phyloP scores from a whole-genome alignment of 2,797 vertebrate species.

The Hippoglossus hippoglossus region DNA sequence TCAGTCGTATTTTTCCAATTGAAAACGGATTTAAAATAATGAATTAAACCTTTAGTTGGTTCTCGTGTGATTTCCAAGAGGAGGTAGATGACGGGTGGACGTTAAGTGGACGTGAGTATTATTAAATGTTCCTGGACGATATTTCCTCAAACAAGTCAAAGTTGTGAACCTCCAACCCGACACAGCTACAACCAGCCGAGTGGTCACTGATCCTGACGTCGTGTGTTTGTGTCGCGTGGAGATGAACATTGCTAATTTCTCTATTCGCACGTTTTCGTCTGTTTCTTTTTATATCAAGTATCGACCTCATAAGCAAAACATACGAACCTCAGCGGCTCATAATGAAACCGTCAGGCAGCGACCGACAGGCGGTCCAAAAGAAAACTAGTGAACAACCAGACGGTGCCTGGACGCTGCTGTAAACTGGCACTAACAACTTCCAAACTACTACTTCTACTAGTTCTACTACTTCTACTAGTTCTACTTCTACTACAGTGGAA shows the following conservation, averaged over 20 bases:
- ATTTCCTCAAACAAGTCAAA: too few species aligned
- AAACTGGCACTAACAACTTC: constrained; percentile 73
- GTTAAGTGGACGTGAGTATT: constrained; percentile 2
- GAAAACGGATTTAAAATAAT: background rate
- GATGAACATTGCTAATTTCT: constrained; percentile 44
- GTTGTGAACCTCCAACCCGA: too few species aligned
- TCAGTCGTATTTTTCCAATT: constrained; percentile 42
- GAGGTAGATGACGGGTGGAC: background rate
- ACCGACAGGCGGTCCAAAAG: background rate
- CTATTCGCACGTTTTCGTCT: constrained; percentile 51
- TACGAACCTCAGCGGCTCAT: constrained; percentile 81
- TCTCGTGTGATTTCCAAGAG: background rate
- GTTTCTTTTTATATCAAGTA: constrained; percentile 47
- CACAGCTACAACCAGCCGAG: too few species aligned
- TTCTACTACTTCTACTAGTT: constrained; percentile 22
- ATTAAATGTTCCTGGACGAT: too few species aligned
- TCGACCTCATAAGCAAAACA: constrained; percentile 79
- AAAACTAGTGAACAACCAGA: constrained; percentile 47
- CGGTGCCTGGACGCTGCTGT: constrained; percentile 45
- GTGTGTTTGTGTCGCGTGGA: constrained; percentile 30
- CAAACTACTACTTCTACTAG: constrained; percentile 58
- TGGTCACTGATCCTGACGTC: constrained; percentile 7
- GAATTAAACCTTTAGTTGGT: constrained; percentile 7
- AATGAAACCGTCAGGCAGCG: constrained; percentile 44
- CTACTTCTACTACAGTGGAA: constrained; percentile 51